phyloP scores from a whole-genome alignment of 2,888 invertebrate species.

The Cantharis nigra region DNA sequence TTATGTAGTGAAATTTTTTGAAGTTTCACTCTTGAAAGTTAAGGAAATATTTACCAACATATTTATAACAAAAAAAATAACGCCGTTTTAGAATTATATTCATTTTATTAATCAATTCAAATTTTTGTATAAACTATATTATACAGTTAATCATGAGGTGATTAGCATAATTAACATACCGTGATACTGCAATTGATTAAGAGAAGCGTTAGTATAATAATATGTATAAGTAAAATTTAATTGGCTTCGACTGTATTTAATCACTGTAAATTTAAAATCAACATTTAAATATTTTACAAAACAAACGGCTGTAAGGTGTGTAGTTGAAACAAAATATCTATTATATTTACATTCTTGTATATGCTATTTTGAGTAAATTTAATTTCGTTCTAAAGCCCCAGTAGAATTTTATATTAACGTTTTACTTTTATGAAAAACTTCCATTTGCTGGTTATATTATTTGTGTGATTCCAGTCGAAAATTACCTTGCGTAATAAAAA shows the following conservation, averaged over 20 bases:
- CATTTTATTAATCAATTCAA: too few species aligned
- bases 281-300: background rate
- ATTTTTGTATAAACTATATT: too few species aligned
- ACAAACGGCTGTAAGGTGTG: background rate
- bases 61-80: too few species aligned
- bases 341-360: background rate
- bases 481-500: background rate
- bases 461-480: background rate
- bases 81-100: too few species aligned
- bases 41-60: too few species aligned
- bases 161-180: background rate
- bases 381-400: background rate
- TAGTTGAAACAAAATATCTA: background rate
- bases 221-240: background rate
- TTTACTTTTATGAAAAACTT: background rate
- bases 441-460: background rate
- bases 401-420: background rate
- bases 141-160: background rate
- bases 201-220: background rate
- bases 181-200: background rate
- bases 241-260: background rate
- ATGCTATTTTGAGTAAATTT: background rate
- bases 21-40: too few species aligned
- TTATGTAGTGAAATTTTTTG: too few species aligned
- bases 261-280: background rate